Percentiles rank a stretch among this genome's conserved stretches.
phyloP scores from a whole-genome alignment of 2,888 invertebrate genomes.

The Tetramorium bicarinatum region DNA sequence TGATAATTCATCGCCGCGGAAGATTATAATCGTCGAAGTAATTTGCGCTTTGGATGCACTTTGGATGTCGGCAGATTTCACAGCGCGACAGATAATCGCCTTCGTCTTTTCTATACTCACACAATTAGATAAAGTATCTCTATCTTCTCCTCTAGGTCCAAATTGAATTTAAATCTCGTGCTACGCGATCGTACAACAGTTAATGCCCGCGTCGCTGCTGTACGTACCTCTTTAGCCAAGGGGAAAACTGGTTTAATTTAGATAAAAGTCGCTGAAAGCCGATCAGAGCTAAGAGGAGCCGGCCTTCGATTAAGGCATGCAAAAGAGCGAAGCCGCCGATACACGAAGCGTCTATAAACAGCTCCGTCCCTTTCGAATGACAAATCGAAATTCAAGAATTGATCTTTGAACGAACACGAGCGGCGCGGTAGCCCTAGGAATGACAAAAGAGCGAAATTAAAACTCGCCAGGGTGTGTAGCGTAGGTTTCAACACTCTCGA shows the following conservation, averaged over 20 bases:
- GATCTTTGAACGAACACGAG: constrained; percentile 3
- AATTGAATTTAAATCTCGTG: constrained; percentile 18
- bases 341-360: neutral
- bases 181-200: neutral
- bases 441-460: constrained; percentile 25
- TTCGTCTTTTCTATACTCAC: neutral
- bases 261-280: constrained; percentile 46
- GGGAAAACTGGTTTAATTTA: constrained; percentile 50
- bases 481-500: neutral
- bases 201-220: constrained; percentile 7
- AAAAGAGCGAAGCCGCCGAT: neutral
- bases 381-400: constrained; percentile 21
- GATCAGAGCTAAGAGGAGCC: constrained; percentile 21
- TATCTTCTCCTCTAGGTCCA: neutral
- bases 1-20: constrained; percentile 63
- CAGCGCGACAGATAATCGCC: neutral
- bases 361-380: neutral
- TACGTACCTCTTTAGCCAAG: neutral
- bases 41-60: constrained; percentile 51
- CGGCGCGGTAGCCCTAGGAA: neutral
- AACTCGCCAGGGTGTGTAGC: neutral
- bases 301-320: constrained; percentile 41
- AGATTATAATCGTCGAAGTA: constrained; percentile 63
- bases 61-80: neutral
- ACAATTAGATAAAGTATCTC: neutral